Evolutionary conservation across 2,113 vertebrate species (phyloP).

Genomic region (Merops nubicus): DNA sequence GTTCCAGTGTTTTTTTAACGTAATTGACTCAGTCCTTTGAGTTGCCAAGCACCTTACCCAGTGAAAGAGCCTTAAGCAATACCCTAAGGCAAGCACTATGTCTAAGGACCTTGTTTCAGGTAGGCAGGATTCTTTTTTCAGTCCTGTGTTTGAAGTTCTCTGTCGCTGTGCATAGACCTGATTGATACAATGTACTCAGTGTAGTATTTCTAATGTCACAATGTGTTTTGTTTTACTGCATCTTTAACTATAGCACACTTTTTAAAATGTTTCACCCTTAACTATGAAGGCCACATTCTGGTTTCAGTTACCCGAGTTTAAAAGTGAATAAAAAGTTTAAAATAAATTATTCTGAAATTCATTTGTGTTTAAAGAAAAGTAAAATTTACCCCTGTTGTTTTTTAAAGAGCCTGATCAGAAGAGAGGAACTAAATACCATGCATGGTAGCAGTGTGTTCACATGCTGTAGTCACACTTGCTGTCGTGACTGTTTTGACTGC

Average conservation of each 20-base stretch:
- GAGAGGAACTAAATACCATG: not conserved
- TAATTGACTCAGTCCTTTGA: constrained; percentile 7
- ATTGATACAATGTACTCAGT: not conserved
- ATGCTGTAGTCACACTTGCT: not conserved
- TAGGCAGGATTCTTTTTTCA: not conserved
- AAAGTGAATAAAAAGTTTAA: not conserved
- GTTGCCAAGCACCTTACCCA: not conserved
- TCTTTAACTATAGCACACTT: not conserved
- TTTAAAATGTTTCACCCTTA: not conserved
- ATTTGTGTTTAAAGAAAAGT: not conserved
- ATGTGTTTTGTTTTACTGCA: not conserved
- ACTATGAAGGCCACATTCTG: not conserved
- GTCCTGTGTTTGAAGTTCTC: not conserved
- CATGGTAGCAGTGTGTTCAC: not conserved
- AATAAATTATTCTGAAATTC: not conserved
- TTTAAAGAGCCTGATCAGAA: not conserved
- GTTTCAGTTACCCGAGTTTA: not conserved
- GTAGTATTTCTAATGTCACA: not conserved
- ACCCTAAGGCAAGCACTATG: not conserved
- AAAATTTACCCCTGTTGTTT: not conserved
- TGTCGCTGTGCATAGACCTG: not conserved
- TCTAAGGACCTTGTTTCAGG: not conserved
- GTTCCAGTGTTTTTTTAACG: not conserved
- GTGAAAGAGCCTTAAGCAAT: not conserved
- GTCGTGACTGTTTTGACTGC: not conserved